Evolutionary conservation across 2,888 invertebrate species (phyloP).

Genomic region (Tetheella fluctuosa): DNA sequence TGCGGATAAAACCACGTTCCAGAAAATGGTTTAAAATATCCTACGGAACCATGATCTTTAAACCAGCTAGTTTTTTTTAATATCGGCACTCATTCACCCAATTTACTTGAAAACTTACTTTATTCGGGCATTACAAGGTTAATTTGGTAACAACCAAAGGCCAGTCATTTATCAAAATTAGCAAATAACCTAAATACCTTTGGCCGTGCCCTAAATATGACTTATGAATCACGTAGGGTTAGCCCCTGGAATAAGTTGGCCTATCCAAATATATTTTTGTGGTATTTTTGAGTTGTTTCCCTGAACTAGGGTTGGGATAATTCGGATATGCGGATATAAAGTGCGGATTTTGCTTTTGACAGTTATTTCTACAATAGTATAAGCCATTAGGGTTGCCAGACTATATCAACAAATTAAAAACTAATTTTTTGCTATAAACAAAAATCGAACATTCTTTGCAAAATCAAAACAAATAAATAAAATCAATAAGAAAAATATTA

Average conservation of each 20-base stretch:
- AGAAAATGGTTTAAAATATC: neutral
- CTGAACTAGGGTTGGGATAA: neutral
- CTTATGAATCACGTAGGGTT: neutral
- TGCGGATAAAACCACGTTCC: no score
- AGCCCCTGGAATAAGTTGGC: neutral
- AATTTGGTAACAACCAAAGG: neutral
- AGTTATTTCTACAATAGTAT: neutral
- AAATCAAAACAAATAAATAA: no score
- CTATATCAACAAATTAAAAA: no score
- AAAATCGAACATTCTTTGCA: no score
- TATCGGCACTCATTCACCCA: neutral
- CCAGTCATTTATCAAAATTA: conserved; percentile 5
- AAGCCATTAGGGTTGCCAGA: no score
- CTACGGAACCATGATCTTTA: neutral
- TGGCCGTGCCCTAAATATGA: neutral
- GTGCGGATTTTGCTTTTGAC: neutral
- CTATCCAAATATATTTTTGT: neutral
- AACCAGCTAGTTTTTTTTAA: neutral
- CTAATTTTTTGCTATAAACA: no score
- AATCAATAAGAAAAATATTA: no score
- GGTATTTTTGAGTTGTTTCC: neutral
- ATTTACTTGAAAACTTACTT: neutral
- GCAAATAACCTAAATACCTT: neutral
- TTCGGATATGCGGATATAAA: neutral
- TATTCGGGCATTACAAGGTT: neutral